A percentile compares a stretch with the other conserved stretches of the same genome.
phyloP scores from a whole-genome alignment of 2,888 invertebrate genomes.

The Leistus spinibarbis region DNA sequence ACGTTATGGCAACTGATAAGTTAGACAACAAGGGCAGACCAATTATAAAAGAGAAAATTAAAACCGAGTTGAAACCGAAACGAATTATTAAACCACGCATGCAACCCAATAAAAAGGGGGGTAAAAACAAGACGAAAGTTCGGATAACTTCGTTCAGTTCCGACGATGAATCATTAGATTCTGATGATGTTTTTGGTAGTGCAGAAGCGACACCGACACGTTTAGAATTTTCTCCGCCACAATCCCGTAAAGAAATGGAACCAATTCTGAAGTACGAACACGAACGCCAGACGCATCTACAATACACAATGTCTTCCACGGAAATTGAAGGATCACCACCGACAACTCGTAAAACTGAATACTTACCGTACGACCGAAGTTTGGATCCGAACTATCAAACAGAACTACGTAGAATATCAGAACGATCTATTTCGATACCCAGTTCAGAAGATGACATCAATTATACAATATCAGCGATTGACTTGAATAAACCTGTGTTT shows the following conservation, averaged over 20 bases:
- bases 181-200: constrained; percentile 78
- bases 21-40: constrained; percentile 42
- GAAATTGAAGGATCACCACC: constrained; percentile 80
- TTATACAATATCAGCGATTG: constrained; percentile 59
- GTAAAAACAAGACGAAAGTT: constrained; percentile 70
- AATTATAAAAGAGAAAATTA: constrained; percentile 59
- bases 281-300: constrained; percentile 68
- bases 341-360: constrained; percentile 72
- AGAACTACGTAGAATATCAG: constrained; percentile 73
- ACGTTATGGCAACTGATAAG: constrained; percentile 40
- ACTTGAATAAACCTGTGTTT: constrained; percentile 56
- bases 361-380: constrained; percentile 63
- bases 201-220: constrained; percentile 75
- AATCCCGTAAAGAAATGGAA: constrained; percentile 76
- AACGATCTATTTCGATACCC: constrained; percentile 76
- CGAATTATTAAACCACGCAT: constrained; percentile 67
- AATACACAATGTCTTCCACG: constrained; percentile 72
- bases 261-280: constrained; percentile 75
- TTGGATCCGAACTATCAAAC: constrained; percentile 68
- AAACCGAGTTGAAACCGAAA: constrained; percentile 68
- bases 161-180: constrained; percentile 77
- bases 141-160: constrained; percentile 78
- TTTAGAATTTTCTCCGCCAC: constrained; percentile 76
- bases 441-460: constrained; percentile 77
- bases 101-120: constrained; percentile 64